Conservation (phyloP, 2,797 vertebrate genomes). For the Esox masquinongy region DNA sequence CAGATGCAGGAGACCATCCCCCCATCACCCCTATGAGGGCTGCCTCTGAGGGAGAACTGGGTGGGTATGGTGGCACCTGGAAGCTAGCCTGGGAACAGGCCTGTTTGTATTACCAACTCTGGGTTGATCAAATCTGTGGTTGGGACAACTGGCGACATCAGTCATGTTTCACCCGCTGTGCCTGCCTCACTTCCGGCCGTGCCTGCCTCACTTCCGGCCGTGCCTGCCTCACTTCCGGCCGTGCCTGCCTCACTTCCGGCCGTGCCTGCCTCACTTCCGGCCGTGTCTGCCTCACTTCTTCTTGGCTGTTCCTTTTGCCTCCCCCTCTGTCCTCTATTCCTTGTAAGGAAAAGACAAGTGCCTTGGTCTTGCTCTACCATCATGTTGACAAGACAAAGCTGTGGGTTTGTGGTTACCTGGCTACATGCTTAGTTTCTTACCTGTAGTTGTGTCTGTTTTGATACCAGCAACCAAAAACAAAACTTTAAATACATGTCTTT, state of each 20-base stretch:
- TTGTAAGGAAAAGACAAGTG: too few relatives aligned
- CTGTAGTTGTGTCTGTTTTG: too few relatives aligned
- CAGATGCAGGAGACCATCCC: constrained; percentile 93
- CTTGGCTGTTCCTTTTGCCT: background rate
- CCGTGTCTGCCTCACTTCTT: background rate
- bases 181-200: background rate
- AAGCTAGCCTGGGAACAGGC: background rate
- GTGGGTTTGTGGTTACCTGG: too few relatives aligned
- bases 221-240: background rate
- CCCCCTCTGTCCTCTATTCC: background rate
- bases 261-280: background rate
- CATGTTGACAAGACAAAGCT: too few relatives aligned
- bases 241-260: background rate
- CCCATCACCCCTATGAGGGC: constrained; percentile 96
- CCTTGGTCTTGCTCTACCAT: too few relatives aligned
- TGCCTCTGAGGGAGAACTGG: constrained; percentile 90
- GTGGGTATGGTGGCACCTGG: constrained; percentile 61
- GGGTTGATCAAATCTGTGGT: too few relatives aligned
- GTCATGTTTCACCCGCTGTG: background rate
- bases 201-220: background rate
- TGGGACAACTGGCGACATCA: too few relatives aligned
- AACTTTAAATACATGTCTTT: too few relatives aligned
- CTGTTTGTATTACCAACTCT: background rate
- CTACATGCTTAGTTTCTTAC: too few relatives aligned
- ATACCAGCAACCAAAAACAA: too few relatives aligned